These are phyloP conservation scores for Eudyptes chrysolophus DNA, from an alignment of 2,113 vertebrate species.

Conservation along the genomic window DNA sequence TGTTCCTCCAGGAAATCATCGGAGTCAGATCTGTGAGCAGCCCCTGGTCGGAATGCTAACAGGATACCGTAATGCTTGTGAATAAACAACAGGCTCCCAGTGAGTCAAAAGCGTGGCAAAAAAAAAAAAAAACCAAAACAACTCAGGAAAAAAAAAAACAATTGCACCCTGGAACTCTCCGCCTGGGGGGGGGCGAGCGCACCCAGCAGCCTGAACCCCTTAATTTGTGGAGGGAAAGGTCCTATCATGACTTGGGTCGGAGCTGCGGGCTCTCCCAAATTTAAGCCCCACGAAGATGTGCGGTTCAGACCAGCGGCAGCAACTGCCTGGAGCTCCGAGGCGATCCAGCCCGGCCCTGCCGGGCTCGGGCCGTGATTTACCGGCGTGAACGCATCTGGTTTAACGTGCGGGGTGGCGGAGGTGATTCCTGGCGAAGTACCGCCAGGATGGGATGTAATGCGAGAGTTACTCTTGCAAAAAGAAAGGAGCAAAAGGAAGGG, in stretches of 20 bases:
- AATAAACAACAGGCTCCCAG: conserved; percentile 52
- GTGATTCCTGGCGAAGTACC: neutral
- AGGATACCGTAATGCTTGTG: conserved; percentile 79
- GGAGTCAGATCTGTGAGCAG: conserved; percentile 82
- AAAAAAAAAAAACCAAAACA: neutral
- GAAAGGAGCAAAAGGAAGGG: neutral
- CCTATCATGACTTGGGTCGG: neutral
- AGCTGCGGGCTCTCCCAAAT: neutral
- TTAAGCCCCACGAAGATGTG: neutral
- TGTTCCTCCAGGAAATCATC: conserved; percentile 84
- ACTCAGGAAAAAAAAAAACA: neutral
- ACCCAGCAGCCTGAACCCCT: neutral
- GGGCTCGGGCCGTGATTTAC: neutral
- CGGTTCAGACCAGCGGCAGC: neutral
- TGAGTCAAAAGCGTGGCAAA: neutral
- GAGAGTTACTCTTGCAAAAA: neutral
- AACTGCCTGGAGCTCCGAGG: neutral
- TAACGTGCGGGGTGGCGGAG: neutral
- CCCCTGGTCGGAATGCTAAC: conserved; percentile 85
- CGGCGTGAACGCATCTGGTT: neutral
- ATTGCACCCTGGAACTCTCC: neutral
- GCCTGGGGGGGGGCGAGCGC: neutral
- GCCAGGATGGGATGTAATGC: neutral
- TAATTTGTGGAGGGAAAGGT: neutral
- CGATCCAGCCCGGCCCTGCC: too few relatives aligned